Base-by-base conservation (phyloP, 2,888 invertebrate species). In the Philonicus albiceps region DNA sequence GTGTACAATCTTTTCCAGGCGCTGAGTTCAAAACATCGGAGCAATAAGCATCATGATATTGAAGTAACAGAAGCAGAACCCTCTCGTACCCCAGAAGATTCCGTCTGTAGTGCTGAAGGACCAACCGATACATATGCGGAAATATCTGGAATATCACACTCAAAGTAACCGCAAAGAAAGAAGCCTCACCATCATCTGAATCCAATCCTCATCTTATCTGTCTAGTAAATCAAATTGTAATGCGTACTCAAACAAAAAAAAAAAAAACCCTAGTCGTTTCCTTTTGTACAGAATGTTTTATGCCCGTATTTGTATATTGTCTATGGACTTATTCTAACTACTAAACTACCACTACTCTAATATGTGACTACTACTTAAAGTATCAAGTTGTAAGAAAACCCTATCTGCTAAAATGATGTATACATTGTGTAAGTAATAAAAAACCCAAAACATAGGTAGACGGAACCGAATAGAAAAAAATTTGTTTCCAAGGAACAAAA, bases 1-100 rank as follows among this genome's bases (percentile, higher is more conserved):
- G 64, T 11, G 64, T 64, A 1, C 49, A 64, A 31, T 88, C 88
- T 89, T 90, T n/a, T 90, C 86, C 92, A 96, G 96, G 96, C 97
- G 89, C 94, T 97, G 90, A 96, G 97, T 93, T 96, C 96, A 90
- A 95, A 95, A 89, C 89, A 94, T 93, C 91, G 94, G 92, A 91
- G 94, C 93, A 92, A 91, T 92, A 91, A 93, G 89, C 93, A 93
- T 92, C 94, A 94, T 91, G 95, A 93, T 89, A 93, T 94, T 88
- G 95, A 95, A 91, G 94, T 94, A 86, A 95, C 95, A 88, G 96
- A 96, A 92, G 95, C 95, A 22, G 97, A 97, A 92, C 95, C 96
- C 84, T 97, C 97, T 30, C 94, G 96, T 88, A 97, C 97, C 22
- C 97, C 97, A 13, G 97, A 98, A 92, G 98, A 98, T 93, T 97